These are phyloP conservation scores for Abscondita cerata DNA, from an alignment of 2,888 invertebrate species.

Conservation along the genomic window DNA sequence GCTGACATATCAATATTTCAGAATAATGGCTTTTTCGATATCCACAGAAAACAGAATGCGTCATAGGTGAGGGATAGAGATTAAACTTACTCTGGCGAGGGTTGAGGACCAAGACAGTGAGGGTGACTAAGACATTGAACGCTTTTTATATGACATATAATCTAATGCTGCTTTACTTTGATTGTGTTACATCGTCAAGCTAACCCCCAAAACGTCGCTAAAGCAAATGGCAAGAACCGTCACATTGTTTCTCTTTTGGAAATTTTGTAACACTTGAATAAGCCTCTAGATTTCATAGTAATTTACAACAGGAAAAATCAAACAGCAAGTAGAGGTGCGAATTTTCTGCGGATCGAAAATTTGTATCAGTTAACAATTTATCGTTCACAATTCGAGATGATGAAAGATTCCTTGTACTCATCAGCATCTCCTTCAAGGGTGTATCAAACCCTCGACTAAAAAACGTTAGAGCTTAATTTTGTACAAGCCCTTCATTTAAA, in stretches of 20 bases:
- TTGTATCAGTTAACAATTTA: no score
- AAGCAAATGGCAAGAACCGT: neutral
- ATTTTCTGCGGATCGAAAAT: no score
- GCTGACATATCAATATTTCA: neutral
- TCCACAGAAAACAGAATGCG: constrained; percentile 42
- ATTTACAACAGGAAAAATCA: no score
- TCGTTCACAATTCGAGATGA: no score
- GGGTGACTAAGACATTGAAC: constrained; percentile 47
- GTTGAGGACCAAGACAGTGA: constrained; percentile 44
- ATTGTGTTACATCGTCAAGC: constrained; percentile 40
- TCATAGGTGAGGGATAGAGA: constrained; percentile 50
- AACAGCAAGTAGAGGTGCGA: no score
- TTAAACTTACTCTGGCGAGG: constrained; percentile 47
- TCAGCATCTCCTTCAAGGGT: constrained; percentile 7
- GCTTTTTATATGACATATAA: constrained; percentile 48
- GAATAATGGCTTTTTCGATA: constrained; percentile 24
- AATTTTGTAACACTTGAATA: no score
- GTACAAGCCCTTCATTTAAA: constrained; percentile 20
- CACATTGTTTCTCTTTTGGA: neutral
- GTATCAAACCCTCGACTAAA: constrained; percentile 20
- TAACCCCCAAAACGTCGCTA: constrained; percentile 16
- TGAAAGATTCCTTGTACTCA: neutral
- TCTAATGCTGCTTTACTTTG: constrained; percentile 48
- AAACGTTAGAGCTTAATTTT: constrained; percentile 26
- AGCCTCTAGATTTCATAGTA: no score